Percentiles rank a stretch among this genome's conserved stretches.
phyloP scores from a whole-genome alignment of 2,888 invertebrate genomes.

The Ceriagrion tenellum region DNA sequence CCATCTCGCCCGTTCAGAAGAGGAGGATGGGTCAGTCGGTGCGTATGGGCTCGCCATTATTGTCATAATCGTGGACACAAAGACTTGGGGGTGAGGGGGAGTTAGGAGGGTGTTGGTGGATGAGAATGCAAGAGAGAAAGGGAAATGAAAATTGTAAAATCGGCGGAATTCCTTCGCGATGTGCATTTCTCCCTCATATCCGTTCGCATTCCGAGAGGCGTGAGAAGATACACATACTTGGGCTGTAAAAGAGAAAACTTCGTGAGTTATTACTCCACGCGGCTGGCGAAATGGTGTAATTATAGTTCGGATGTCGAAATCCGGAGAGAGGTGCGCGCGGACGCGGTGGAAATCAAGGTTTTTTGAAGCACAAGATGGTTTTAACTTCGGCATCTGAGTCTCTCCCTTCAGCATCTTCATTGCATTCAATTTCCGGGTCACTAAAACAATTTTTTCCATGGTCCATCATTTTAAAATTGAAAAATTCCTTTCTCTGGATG shows the following conservation, averaged over 20 bases:
- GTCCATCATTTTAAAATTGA: background rate
- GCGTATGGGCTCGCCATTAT: conserved; percentile 19
- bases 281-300: background rate
- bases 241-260: background rate
- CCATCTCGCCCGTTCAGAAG: background rate
- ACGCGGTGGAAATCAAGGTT: background rate
- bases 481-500: background rate
- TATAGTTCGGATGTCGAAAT: background rate
- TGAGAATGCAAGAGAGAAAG: background rate
- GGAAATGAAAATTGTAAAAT: background rate
- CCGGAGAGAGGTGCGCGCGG: background rate
- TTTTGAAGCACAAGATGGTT: background rate
- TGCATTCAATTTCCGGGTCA: background rate
- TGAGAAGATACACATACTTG: background rate
- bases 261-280: conserved; percentile 31
- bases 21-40: background rate
- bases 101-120: too few relatives aligned
- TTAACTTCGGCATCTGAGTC: background rate
- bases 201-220: background rate
- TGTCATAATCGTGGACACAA: background rate
- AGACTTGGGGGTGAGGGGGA: too few relatives aligned
- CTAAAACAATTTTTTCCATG: background rate
- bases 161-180: background rate
- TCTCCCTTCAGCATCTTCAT: background rate
- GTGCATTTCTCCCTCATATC: background rate